Conservation (phyloP, 2,797 vertebrate species). For the Thaleichthys pacificus region DNA sequence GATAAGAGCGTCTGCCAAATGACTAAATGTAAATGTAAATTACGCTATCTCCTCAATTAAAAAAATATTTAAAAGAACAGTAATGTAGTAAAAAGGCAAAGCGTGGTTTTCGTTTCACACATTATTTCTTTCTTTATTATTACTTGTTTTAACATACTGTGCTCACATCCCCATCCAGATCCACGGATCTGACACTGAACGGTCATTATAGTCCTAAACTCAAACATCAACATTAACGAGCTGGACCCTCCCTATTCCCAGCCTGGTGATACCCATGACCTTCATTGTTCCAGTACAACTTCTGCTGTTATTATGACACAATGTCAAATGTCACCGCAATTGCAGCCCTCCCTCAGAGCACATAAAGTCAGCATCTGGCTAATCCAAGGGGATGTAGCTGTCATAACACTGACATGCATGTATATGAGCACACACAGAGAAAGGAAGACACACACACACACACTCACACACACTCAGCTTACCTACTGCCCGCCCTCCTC, state of each 20-base stretch:
- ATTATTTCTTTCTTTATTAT: too few relatives aligned
- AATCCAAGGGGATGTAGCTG: background rate
- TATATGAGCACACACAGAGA: background rate
- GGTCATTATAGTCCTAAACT: too few relatives aligned
- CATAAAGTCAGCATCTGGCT: background rate
- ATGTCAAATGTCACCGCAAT: background rate
- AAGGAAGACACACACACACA: background rate
- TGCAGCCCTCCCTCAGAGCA: background rate
- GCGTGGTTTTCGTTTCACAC: background rate
- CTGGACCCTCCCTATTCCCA: background rate
- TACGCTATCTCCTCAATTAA: background rate
- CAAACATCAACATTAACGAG: too few relatives aligned
- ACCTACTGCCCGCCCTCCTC: constrained; percentile 10
- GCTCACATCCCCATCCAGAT: background rate
- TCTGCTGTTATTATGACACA: constrained; percentile 1
- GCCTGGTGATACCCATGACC: background rate
- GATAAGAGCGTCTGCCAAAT: too few relatives aligned
- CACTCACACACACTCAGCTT: constrained; percentile 12
- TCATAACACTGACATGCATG: background rate
- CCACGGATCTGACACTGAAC: background rate
- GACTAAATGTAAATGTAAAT: too few relatives aligned
- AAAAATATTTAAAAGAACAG: background rate
- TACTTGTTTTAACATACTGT: background rate
- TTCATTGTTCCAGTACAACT: background rate
- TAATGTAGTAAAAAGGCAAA: background rate